Evolutionary conservation across 2,888 invertebrate species (phyloP).

Genomic region (Imbricaverruca yamaguchii): DNA sequence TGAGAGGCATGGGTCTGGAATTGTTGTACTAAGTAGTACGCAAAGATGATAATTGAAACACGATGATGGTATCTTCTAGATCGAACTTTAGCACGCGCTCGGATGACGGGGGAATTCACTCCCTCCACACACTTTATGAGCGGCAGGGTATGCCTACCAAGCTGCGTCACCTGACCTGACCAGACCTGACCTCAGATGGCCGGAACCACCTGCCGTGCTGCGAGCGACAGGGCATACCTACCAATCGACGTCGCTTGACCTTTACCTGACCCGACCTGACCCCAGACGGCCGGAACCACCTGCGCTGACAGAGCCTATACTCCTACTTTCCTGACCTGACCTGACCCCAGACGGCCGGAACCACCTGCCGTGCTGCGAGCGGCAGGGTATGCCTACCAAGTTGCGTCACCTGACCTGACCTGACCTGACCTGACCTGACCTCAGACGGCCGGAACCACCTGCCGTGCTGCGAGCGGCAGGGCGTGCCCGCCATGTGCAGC

Average conservation of each 20-base stretch:
- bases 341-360: conserved; percentile 60
- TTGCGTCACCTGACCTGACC: not conserved
- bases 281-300: conserved; percentile 71
- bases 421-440: not conserved
- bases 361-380: conserved; percentile 75
- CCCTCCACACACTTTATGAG: no score
- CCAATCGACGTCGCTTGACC: not conserved
- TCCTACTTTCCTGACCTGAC: no score
- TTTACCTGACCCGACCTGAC: not conserved
- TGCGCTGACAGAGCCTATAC: no score
- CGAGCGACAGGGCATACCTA: conserved; percentile 65
- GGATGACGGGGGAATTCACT: no score
- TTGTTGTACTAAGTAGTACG: no score
- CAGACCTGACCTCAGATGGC: conserved; percentile 51
- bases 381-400: conserved; percentile 59
- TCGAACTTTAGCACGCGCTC: no score
- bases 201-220: conserved; percentile 80
- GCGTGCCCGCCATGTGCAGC: conserved; percentile 74
- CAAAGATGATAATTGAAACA: no score
- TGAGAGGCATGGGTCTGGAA: no score
- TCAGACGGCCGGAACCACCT: conserved; percentile 74
- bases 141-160: no score
- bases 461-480: conserved; percentile 71
- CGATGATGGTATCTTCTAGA: no score
- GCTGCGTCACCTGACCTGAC: no score